Conservation (phyloP, 2,113 vertebrate species). For the Dromas ardeola region DNA sequence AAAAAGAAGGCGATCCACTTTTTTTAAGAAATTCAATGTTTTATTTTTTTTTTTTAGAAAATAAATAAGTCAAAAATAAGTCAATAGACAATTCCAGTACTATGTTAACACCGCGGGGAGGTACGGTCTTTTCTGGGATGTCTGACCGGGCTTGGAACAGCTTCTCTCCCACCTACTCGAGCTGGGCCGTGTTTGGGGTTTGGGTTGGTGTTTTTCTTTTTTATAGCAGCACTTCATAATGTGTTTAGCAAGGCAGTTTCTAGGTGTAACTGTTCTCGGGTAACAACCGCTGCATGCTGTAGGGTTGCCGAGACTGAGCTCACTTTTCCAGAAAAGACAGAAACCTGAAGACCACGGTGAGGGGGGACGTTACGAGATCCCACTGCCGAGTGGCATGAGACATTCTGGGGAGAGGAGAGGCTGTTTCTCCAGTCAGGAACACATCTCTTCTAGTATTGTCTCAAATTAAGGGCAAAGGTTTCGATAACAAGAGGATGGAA, state of each 20-base stretch:
- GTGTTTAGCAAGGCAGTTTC: background rate
- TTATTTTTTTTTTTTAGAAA: background rate
- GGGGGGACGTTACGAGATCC: background rate
- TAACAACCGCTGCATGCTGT: rapidly evolving
- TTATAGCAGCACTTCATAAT: background rate
- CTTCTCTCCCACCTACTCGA: background rate
- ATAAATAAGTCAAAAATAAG: constrained; percentile 50
- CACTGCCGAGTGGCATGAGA: background rate
- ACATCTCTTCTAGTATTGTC: background rate
- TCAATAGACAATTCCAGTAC: background rate
- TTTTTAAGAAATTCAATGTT: background rate
- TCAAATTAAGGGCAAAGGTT: background rate
- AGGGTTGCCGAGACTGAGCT: background rate
- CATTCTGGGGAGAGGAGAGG: too few species aligned
- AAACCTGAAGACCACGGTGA: background rate
- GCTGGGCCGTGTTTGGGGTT: background rate
- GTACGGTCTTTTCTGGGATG: background rate
- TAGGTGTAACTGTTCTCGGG: background rate
- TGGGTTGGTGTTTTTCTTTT: background rate
- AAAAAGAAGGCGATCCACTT: background rate
- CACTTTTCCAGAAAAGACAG: background rate
- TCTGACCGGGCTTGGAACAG: background rate
- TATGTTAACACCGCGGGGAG: background rate
- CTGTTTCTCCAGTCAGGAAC: background rate
- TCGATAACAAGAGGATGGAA: background rate